Conservation (phyloP, 2,113 vertebrate species). For the Carettochelys insculpta region DNA sequence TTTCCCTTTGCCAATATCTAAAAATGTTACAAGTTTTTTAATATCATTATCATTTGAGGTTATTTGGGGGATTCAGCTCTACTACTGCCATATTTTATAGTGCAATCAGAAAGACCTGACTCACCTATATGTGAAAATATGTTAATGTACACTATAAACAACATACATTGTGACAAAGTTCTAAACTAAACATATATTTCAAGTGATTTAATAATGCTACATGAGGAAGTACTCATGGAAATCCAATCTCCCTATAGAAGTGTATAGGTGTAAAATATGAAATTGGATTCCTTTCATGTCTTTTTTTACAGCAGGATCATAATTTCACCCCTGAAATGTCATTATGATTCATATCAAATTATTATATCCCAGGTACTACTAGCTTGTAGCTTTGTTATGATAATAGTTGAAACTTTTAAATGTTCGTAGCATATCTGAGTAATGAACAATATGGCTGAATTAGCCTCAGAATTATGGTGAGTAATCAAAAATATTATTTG, state of each 20-base stretch:
- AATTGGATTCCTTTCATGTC: not conserved
- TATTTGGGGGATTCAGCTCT: not conserved
- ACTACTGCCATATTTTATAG: not conserved
- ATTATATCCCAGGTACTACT: constrained; percentile 42
- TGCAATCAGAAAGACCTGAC: not conserved
- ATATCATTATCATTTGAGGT: not conserved
- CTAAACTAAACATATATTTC: constrained; percentile 23
- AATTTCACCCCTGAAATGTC: constrained; percentile 55
- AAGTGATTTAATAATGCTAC: constrained; percentile 22
- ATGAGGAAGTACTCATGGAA: not conserved
- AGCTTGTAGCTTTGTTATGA: not conserved
- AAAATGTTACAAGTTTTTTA: not conserved
- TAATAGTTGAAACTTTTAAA: not conserved
- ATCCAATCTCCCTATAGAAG: not conserved
- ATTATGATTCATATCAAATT: constrained; percentile 58
- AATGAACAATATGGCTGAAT: not conserved
- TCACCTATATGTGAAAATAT: not conserved
- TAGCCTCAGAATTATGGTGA: not conserved
- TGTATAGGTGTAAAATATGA: not conserved
- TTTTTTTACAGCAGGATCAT: constrained; percentile 24
- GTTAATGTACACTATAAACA: not conserved
- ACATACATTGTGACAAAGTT: not conserved
- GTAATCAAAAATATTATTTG: not conserved
- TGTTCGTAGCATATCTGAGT: not conserved
- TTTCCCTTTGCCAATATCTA: not conserved